Evolutionary conservation across 2,797 vertebrate genomes (phyloP), one percentile per base, ranked within the genome.

Genomic region (Poecilia wingei): DNA sequence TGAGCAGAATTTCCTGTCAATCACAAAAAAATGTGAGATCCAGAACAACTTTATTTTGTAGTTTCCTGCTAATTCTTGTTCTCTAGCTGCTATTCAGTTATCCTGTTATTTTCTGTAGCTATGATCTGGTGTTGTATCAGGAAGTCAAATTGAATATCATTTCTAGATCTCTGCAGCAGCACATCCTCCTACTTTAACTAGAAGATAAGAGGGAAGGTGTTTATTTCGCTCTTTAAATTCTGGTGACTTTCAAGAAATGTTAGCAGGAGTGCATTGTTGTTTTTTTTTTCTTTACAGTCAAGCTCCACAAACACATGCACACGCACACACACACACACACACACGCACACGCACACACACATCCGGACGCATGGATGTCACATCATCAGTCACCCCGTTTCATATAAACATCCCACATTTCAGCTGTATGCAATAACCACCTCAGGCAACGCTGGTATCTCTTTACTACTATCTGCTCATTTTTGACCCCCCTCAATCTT

Each of bases 381-480:
- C 79, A 83, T 81, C 83, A 81, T 76, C 77, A 73, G 83, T 88
- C 87, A 82, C 69, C 77, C 74, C 5, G 10, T 75, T 85, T 86
- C 79, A 82, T 78, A 84, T 78, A 83, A 84, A 88, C 80, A 84
- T 81, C 85, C 83, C 85, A 81, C 71, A 75, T 77, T 81, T 82
- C 83, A 82, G 59, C 77, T 74, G 82, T 28, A 55, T 85, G 86
- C 76, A 82, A 80, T 51, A 80, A 81, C n/a, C 31, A 6, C 86
- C 85, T 41, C 22, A 1, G 84, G 84, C 86, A 80, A 31, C 41
- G 25, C 79, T 75, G 77, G 72, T 83, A 83, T 85, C 82, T 79
- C 82, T 88, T 64, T 73, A 49, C 59, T 82, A 82, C 85, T 83
- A 71, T 81, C 74, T 77, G 82, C 75, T 81, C 51, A 49, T 87